These are phyloP conservation scores for Hemichromis elongatus DNA, from an alignment of 2,113 vertebrate genomes.

Conservation along the genomic window DNA sequence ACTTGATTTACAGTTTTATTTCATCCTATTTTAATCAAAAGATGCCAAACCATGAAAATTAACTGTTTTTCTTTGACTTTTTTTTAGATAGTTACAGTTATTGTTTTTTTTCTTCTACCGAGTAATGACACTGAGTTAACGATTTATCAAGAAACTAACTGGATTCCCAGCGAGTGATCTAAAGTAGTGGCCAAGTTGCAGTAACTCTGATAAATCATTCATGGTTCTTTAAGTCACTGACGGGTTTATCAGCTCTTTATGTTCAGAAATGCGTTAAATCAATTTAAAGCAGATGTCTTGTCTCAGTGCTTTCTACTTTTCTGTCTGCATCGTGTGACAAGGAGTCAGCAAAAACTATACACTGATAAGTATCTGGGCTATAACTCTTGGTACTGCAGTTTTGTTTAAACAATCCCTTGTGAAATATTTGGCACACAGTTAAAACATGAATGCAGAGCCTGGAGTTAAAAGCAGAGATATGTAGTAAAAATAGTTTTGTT, in stretches of 20 bases:
- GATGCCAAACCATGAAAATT: background rate
- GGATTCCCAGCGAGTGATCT: background rate
- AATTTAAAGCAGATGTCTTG: background rate
- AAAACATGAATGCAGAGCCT: background rate
- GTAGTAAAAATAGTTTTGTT: constrained; percentile 35
- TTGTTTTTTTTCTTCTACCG: background rate
- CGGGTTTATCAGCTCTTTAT: background rate
- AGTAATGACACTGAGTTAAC: background rate
- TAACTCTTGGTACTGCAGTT: background rate
- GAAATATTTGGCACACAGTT: background rate
- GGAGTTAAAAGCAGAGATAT: background rate
- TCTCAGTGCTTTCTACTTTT: background rate
- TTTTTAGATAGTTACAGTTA: background rate
- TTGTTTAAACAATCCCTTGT: background rate
- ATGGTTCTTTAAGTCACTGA: background rate
- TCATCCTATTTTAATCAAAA: background rate
- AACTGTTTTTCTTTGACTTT: background rate
- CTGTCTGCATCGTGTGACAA: background rate
- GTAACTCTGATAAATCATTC: background rate
- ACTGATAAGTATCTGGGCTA: background rate
- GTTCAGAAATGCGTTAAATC: background rate
- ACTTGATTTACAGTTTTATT: background rate
- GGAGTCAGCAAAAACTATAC: background rate
- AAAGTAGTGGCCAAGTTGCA: background rate
- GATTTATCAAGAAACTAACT: background rate